Evolutionary conservation across 2,888 invertebrate genomes (phyloP), one percentile per base, ranked within the genome.

Genomic region (Hartigia nigra): DNA sequence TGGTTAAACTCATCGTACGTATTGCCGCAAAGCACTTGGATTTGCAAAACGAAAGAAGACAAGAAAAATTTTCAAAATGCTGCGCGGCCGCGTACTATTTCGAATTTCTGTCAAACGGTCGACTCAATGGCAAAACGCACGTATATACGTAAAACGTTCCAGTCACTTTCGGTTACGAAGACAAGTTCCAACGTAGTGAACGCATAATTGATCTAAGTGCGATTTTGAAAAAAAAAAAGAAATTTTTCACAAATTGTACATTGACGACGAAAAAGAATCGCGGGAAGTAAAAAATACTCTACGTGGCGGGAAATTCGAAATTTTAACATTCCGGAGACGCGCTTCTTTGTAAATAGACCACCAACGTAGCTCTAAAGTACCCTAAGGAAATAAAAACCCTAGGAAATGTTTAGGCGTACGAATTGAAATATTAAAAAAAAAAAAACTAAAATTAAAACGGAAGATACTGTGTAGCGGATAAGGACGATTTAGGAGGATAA

Each of bases 141-240:
- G 12, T 72, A 34, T 12, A 72, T 14, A 23, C 72, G 31, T 32
- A 34, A 34, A 72, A 12, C 69, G 69, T 23, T 82, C 84, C 87
- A 88, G 89, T 89, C 88, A 89, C 88, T 89, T 90, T 90, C 89
- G 89, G 89, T 90, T 90, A 89, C 89, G 89, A 90, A 76, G 69
- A 87, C 88, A 85, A 90, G 90, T 90, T 89, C 89, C 89, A 89
- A 87, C 85, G 85, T 87, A 87, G 87, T 86, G 88, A 55, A 55
- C 2, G 23, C 23, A 55, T 55, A 55, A 23, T 55, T 23, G 9
- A 23, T 55, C 1, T 55, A 9, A 55, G 23, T 23, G 55, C 23
- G 55, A 55, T 23, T 55, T 55, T 55, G 23, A 55, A 35, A 39
- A 55, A 55, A 55, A 39, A 12, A 39, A 39, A 23, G 23, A 23